A percentile compares a stretch with the other conserved stretches of the same genome.
Evolutionary conservation across 2,113 vertebrate species (phyloP).

Genomic region (Paratilapia polleni): DNA sequence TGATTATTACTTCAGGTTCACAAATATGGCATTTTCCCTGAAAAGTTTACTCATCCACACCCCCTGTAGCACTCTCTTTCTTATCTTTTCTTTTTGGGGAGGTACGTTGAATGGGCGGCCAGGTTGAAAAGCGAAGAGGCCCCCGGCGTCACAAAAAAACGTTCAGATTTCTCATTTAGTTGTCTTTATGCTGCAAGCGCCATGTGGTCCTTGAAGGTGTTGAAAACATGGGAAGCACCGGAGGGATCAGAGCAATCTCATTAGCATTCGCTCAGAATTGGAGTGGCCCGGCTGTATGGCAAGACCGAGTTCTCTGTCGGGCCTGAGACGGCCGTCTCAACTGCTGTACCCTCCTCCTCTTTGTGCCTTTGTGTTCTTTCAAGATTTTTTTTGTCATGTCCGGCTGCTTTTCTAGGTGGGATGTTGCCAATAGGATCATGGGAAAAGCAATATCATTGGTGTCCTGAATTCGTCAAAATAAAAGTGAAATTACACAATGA

Average conservation of each 20-base stretch:
- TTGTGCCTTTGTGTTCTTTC: conserved; percentile 94
- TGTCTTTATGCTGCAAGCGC: conserved; percentile 99
- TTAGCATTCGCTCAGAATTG: conserved; percentile 97
- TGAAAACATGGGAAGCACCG: conserved; percentile 98
- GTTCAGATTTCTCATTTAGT: conserved; percentile 99
- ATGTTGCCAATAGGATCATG: conserved; percentile 90
- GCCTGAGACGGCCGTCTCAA: conserved; percentile 85
- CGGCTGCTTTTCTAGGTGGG: conserved; percentile 86
- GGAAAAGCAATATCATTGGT: conserved; percentile 76
- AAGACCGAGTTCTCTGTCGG: conserved; percentile 85
- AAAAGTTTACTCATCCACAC: conserved; percentile 74
- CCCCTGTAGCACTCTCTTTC: conserved; percentile 88
- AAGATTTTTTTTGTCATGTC: conserved; percentile 78
- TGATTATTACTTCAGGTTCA: conserved; percentile 61
- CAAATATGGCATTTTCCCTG: conserved; percentile 57
- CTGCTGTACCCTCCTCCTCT: conserved; percentile 87
- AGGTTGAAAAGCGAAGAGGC: conserved; percentile 93
- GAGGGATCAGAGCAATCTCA: conserved; percentile 99
- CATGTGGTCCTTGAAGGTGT: conserved; percentile 99
- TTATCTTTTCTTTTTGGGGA: conserved; percentile 64
- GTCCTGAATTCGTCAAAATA: conserved; percentile 50
- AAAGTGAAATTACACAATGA: not conserved
- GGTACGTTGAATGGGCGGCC: conserved; percentile 91
- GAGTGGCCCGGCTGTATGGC: conserved; percentile 93
- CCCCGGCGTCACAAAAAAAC: conserved; percentile 86